Conservation (phyloP, 2,888 invertebrate species). For the Sinopyrophorus schimmeli region DNA sequence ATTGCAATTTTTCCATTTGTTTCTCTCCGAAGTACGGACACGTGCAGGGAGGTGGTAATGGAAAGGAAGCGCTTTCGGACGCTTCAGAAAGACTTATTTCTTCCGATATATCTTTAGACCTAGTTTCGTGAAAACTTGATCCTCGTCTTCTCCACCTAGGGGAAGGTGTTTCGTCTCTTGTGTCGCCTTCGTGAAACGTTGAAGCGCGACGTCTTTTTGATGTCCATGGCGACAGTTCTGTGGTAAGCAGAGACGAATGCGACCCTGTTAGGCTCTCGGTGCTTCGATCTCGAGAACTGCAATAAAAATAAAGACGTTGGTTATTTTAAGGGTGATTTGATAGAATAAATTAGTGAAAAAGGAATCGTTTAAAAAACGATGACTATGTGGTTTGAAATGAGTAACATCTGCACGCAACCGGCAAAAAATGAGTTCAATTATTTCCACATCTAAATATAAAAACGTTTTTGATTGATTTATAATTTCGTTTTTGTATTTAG, state of each 20-base stretch:
- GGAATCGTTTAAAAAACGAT: too few relatives aligned
- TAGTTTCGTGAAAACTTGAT: constrained; percentile 57
- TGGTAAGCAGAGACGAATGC: constrained; percentile 47
- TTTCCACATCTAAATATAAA: too few relatives aligned
- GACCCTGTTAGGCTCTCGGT: constrained; percentile 47
- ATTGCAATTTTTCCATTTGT: constrained; percentile 58
- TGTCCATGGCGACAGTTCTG: constrained; percentile 44
- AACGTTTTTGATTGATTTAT: too few relatives aligned
- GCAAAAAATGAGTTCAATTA: too few relatives aligned
- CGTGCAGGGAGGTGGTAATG: constrained; percentile 76
- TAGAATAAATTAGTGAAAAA: too few relatives aligned
- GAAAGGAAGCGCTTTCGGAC: constrained; percentile 51
- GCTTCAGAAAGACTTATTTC: constrained; percentile 39
- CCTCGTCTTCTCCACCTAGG: constrained; percentile 54
- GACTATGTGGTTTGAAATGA: too few relatives aligned
- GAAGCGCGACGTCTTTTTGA: constrained; percentile 54
- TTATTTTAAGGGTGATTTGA: too few relatives aligned
- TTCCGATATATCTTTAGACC: constrained; percentile 50
- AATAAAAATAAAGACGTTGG: constrained; percentile 23
- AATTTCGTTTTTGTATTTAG: too few relatives aligned
- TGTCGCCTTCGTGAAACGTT: constrained; percentile 58
- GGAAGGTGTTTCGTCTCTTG: constrained; percentile 49
- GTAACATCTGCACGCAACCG: too few relatives aligned
- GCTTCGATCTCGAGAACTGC: constrained; percentile 43
- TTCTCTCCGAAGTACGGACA: constrained; percentile 80